Conservation (phyloP, 2,888 invertebrate species). For the Leptinotarsa haldemani region DNA sequence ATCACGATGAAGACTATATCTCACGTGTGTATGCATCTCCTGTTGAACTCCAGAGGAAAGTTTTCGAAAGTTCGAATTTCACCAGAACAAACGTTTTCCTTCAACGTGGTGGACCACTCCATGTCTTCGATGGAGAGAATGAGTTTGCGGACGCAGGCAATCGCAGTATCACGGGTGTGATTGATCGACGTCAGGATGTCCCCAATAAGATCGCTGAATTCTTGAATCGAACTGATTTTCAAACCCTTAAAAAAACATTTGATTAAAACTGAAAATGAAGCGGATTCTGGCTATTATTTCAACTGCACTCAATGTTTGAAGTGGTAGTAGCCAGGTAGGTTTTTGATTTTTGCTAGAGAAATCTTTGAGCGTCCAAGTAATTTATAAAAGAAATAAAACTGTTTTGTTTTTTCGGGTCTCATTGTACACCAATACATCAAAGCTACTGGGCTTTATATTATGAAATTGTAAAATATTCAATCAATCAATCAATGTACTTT, state of each 20-base stretch:
- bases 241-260: slow-evolving; percentile 29
- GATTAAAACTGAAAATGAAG: background rate
- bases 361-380: too few species aligned
- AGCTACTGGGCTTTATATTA: too few species aligned
- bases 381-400: too few species aligned
- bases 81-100: slow-evolving; percentile 35
- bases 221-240: slow-evolving; percentile 38
- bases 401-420: too few species aligned
- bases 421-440: too few species aligned
- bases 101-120: slow-evolving; percentile 45
- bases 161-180: slow-evolving; percentile 38
- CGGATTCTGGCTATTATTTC: background rate
- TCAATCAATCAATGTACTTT: too few species aligned
- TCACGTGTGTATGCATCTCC: slow-evolving; percentile 46
- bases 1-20: background rate
- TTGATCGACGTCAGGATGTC: slow-evolving; percentile 36
- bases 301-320: too few species aligned
- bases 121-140: slow-evolving; percentile 43
- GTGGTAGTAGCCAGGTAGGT: too few species aligned
- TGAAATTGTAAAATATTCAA: too few species aligned
- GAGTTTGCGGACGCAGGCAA: slow-evolving; percentile 42
- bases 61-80: slow-evolving; percentile 47
- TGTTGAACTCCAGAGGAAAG: slow-evolving; percentile 50
- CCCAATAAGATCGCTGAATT: slow-evolving; percentile 35
- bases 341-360: too few species aligned